Evolutionary conservation across 2,797 vertebrate species (phyloP).

Genomic region (Taeniopygia guttata): DNA sequence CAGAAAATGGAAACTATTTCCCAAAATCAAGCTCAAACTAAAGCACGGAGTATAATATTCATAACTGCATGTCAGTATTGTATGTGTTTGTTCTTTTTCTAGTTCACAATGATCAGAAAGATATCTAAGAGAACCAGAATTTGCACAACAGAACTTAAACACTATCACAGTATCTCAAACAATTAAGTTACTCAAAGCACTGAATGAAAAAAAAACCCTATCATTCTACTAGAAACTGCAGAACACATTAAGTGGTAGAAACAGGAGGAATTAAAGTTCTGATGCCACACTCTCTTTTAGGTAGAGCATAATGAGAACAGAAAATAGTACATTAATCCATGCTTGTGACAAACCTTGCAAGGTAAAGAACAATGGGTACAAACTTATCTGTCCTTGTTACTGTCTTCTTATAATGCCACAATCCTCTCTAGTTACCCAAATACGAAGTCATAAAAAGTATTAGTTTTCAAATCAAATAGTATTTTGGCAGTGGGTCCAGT

Average conservation of each 20-base stretch:
- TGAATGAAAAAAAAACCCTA: neutral
- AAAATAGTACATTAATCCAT: conserved; percentile 52
- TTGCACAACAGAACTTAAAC: neutral
- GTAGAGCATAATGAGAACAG: conserved; percentile 45
- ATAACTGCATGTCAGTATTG: neutral
- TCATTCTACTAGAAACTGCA: neutral
- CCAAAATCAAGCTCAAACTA: neutral
- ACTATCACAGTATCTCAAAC: neutral
- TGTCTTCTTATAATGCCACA: neutral
- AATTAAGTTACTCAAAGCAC: neutral
- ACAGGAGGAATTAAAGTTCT: conserved; percentile 18
- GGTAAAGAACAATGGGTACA: neutral
- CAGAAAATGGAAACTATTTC: neutral
- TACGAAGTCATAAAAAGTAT: conserved; percentile 14
- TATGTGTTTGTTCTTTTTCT: neutral
- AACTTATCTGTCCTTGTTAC: neutral
- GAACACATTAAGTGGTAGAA: conserved; percentile 1
- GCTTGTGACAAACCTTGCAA: conserved; percentile 13
- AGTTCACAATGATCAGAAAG: neutral
- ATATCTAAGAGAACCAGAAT: neutral
- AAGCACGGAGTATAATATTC: neutral
- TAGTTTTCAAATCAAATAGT: conserved; percentile 20
- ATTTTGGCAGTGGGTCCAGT: neutral
- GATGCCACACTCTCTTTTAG: conserved; percentile 24
- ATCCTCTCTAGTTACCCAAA: neutral